Conservation (phyloP, 2,888 invertebrate genomes). For the Sylvicola fuscatus region DNA sequence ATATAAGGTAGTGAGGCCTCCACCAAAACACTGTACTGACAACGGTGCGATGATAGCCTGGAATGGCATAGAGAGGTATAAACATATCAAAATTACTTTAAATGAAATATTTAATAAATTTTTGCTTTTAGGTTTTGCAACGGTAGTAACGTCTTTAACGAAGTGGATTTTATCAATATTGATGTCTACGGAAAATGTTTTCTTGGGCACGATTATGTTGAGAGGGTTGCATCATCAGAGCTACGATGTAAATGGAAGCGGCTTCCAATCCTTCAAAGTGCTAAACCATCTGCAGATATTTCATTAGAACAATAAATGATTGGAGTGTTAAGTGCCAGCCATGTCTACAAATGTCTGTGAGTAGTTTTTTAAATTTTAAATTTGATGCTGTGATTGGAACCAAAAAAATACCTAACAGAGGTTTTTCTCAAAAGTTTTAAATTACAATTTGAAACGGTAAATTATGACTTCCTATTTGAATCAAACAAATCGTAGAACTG, state of each 20-base stretch:
- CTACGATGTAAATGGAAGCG: conserved; percentile 31
- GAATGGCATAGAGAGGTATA: conserved; percentile 71
- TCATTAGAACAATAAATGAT: too few relatives aligned
- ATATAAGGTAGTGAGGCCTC: conserved; percentile 52
- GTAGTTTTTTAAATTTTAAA: too few relatives aligned
- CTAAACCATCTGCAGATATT: too few relatives aligned
- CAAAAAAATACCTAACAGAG: too few relatives aligned
- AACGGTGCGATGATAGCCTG: conserved; percentile 99
- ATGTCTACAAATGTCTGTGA: too few relatives aligned
- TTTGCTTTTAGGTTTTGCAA: neutral
- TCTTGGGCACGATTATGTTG: conserved; percentile 36
- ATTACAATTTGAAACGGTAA: too few relatives aligned
- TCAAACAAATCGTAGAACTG: too few relatives aligned
- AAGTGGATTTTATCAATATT: conserved; percentile 32
- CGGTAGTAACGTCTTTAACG: conserved; percentile 7
- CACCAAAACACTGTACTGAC: conserved; percentile 77
- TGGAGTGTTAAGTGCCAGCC: too few relatives aligned
- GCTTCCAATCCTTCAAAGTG: too few relatives aligned
- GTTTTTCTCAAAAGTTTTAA: too few relatives aligned
- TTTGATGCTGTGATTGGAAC: too few relatives aligned
- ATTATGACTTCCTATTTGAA: too few relatives aligned
- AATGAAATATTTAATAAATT: neutral
- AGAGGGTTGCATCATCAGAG: conserved; percentile 32
- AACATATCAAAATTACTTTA: conserved; percentile 3
- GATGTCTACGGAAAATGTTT: conserved; percentile 34